Evolutionary conservation across 2,888 invertebrate species (phyloP).

Genomic region (Drosophila buzzatii): DNA sequence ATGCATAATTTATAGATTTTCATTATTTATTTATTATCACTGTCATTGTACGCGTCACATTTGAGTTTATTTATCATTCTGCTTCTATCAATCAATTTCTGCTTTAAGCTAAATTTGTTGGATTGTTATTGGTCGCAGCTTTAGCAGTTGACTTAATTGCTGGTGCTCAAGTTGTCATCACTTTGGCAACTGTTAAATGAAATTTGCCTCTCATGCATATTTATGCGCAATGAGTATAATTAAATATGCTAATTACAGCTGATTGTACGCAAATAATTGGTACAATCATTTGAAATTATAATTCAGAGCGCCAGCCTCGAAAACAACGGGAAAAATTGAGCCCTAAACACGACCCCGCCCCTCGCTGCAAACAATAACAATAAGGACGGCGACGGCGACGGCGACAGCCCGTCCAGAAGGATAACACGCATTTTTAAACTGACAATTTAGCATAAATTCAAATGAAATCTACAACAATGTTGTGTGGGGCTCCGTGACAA

Average conservation of each 20-base stretch:
- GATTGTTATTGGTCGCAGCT: slow-evolving; percentile 48
- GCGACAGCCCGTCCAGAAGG: slow-evolving; percentile 55
- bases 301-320: slow-evolving; percentile 36
- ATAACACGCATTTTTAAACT: slow-evolving; percentile 76
- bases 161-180: slow-evolving; percentile 60
- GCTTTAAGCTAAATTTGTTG: slow-evolving; percentile 7
- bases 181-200: slow-evolving; percentile 61
- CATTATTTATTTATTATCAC: slow-evolving; percentile 54
- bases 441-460: slow-evolving; percentile 78
- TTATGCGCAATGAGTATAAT: slow-evolving; percentile 72
- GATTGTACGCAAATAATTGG: slow-evolving; percentile 75
- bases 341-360: slow-evolving; percentile 28
- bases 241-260: slow-evolving; percentile 79
- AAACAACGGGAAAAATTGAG: slow-evolving; percentile 29
- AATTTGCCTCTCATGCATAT: slow-evolving; percentile 74
- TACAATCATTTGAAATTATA: slow-evolving; percentile 80
- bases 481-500: slow-evolving; percentile 25
- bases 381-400: slow-evolving; percentile 19
- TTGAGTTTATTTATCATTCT: neutral
- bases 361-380: slow-evolving; percentile 12
- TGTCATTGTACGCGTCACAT: slow-evolving; percentile 20
- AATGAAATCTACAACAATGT: slow-evolving; percentile 65
- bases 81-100: slow-evolving; percentile 41
- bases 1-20: slow-evolving; percentile 58
- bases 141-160: slow-evolving; percentile 46